Percentiles rank a stretch among this genome's conserved stretches.
These are phyloP conservation scores for Eptatretus atami DNA, from an alignment of 2,797 vertebrate species.

Conservation along the genomic window DNA sequence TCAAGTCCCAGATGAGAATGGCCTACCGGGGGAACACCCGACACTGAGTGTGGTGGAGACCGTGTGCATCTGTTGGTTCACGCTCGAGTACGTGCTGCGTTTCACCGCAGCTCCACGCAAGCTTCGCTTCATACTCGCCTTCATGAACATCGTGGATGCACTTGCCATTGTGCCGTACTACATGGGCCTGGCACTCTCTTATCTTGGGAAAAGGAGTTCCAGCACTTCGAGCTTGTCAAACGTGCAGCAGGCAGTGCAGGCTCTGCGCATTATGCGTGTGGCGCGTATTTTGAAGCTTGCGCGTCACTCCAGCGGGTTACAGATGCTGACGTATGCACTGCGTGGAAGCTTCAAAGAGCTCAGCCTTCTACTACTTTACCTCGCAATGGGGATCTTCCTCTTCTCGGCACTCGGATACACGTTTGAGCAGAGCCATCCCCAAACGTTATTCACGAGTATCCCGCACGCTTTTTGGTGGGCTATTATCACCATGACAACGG, in stretches of 20 bases:
- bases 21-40: slow-evolving; percentile 48
- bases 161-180: slow-evolving; percentile 76
- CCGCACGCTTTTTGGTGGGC: slow-evolving; percentile 98
- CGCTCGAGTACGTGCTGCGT: slow-evolving; percentile 49
- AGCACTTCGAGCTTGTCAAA: slow-evolving; percentile 60
- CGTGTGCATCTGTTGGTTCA: slow-evolving; percentile 71
- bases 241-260: slow-evolving; percentile 73
- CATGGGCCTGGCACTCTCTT: slow-evolving; percentile 46
- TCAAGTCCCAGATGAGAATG: slow-evolving; percentile 24
- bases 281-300: slow-evolving; percentile 80
- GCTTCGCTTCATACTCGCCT: slow-evolving; percentile 40
- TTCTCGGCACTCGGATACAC: slow-evolving; percentile 84
- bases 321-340: slow-evolving; percentile 70
- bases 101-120: slow-evolving; percentile 53
- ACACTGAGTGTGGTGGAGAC: slow-evolving; percentile 58
- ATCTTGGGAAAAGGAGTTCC: slow-evolving; percentile 23
- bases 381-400: slow-evolving; percentile 81
- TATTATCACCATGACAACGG: slow-evolving; percentile 94
- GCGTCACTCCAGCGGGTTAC: slow-evolving; percentile 65
- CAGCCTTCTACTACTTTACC: slow-evolving; percentile 72
- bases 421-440: slow-evolving; percentile 75
- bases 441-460: slow-evolving; percentile 82
- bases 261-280: slow-evolving; percentile 60
- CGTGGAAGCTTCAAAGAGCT: slow-evolving; percentile 78
- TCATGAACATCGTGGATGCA: slow-evolving; percentile 78